Conservation (phyloP, 2,113 vertebrate species). For the Tupaia tana region DNA sequence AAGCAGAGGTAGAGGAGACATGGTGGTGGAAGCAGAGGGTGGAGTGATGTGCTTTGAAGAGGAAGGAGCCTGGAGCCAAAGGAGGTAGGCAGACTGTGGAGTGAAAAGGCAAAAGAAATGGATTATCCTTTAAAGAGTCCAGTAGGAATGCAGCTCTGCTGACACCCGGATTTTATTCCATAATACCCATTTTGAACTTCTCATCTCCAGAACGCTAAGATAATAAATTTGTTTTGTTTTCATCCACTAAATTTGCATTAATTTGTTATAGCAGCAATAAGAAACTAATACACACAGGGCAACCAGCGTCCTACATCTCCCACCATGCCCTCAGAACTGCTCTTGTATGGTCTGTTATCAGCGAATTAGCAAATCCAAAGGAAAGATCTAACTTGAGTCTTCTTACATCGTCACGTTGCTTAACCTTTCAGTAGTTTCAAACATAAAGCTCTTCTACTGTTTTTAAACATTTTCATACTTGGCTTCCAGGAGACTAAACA, state of each 20-base stretch:
- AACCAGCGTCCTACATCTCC: neutral
- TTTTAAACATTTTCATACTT: neutral
- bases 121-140: neutral
- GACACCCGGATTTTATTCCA: neutral
- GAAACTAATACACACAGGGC: neutral
- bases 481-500: neutral
- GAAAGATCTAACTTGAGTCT: neutral
- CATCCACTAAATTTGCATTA: neutral
- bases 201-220: neutral
- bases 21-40: neutral
- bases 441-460: conserved; percentile 3
- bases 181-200: neutral
- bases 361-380: neutral
- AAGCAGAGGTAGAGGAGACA: neutral
- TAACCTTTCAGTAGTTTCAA: neutral
- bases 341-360: neutral
- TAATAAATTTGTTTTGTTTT: neutral
- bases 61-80: neutral
- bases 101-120: neutral
- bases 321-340: neutral
- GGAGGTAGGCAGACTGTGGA: no score
- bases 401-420: neutral
- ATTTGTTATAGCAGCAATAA: neutral
- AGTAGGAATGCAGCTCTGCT: neutral
- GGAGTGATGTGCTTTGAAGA: neutral